Conservation (phyloP, 2,888 invertebrate species). For the Idaea straminata region DNA sequence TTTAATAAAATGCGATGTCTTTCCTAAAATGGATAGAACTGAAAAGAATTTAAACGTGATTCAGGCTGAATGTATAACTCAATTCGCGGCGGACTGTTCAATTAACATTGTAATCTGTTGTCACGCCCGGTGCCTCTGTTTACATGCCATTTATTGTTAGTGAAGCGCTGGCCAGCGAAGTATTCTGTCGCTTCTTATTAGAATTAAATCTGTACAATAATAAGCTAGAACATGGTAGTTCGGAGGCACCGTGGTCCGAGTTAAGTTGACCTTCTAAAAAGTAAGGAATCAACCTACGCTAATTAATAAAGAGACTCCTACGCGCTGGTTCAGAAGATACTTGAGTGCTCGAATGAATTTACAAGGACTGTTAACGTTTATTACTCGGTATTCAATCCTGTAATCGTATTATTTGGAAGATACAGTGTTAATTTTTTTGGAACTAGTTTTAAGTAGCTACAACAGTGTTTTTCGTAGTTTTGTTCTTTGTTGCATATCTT, state of each 20-base stretch:
- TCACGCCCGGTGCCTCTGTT: conserved; percentile 68
- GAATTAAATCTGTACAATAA: conserved; percentile 44
- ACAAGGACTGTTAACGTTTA: conserved; percentile 39
- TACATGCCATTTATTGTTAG: conserved; percentile 49
- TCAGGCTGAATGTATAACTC: conserved; percentile 36
- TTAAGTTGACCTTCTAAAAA: conserved; percentile 65
- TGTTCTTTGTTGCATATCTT: not conserved
- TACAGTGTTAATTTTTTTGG: not conserved
- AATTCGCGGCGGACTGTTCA: conserved; percentile 47
- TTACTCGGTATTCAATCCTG: conserved; percentile 23
- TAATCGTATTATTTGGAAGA: not conserved
- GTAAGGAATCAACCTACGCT: conserved; percentile 70
- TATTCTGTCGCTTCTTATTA: conserved; percentile 43
- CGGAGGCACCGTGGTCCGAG: conserved; percentile 47
- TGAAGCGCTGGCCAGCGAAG: conserved; percentile 35
- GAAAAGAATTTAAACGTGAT: conserved; percentile 46
- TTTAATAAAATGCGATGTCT: conserved; percentile 55
- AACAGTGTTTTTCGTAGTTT: not conserved
- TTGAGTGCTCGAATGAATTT: conserved; percentile 54
- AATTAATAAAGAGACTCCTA: conserved; percentile 70
- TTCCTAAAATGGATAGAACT: conserved; percentile 44
- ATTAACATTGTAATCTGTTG: conserved; percentile 49
- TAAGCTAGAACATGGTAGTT: conserved; percentile 35
- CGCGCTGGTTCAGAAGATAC: conserved; percentile 46
- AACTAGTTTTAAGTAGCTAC: not conserved